A percentile compares a stretch with the other conserved stretches of the same genome.
Evolutionary conservation across 2,113 vertebrate genomes (phyloP).

Genomic region (Lagenorhynchus albirostris): DNA sequence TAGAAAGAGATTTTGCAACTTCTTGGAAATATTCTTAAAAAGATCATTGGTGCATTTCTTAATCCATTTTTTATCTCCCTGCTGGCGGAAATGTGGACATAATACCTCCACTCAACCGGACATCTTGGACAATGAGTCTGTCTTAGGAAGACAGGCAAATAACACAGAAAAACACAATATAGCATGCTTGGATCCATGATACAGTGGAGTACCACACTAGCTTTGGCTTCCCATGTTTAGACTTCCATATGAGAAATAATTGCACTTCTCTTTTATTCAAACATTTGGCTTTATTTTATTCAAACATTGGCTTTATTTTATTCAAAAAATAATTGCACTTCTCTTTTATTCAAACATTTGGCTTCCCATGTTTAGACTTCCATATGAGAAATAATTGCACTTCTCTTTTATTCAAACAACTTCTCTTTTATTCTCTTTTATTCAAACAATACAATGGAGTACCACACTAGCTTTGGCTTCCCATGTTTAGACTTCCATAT

Average conservation of each 20-base stretch:
- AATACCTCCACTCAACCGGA: not conserved
- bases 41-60: not conserved
- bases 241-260: not conserved
- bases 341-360: not conserved
- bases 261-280: not conserved
- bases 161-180: not conserved
- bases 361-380: not conserved
- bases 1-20: not conserved
- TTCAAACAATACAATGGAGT: not conserved
- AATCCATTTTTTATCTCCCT: not conserved
- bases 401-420: not conserved
- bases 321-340: not conserved
- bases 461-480: accelerated
- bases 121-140: not conserved
- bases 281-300: too few relatives aligned
- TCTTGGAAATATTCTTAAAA: not conserved
- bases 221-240: too few relatives aligned
- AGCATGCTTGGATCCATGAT: not conserved
- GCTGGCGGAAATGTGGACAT: not conserved
- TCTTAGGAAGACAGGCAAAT: not conserved
- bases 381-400: not conserved
- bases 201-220: accelerated
- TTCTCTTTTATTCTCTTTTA: too few relatives aligned
- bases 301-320: too few relatives aligned
- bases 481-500: not conserved